These are phyloP conservation scores for Phenacoccus solenopsis DNA, from an alignment of 1,140 invertebrate genomes.

Conservation along the genomic window DNA sequence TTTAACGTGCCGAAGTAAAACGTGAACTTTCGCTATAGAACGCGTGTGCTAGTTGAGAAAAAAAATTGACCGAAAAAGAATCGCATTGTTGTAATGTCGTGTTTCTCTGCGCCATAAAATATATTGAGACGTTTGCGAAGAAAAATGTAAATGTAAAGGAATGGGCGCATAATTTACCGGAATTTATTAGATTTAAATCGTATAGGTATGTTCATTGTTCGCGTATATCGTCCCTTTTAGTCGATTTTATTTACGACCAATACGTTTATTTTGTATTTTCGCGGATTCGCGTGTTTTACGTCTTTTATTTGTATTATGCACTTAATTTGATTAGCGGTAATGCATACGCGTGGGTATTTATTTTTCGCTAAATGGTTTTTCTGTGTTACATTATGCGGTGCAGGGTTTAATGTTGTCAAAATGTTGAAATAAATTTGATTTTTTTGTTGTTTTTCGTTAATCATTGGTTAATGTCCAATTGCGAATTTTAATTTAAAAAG, in stretches of 20 bases:
- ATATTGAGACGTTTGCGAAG: not conserved
- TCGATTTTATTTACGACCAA: not conserved
- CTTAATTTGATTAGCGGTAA: not conserved
- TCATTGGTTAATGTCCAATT: no score
- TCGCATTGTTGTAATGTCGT: not conserved
- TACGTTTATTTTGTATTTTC: not conserved
- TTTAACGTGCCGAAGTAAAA: no score
- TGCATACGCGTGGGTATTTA: not conserved
- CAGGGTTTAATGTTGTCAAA: no score
- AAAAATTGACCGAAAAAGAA: not conserved
- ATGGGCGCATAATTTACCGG: not conserved
- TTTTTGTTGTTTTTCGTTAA: no score
- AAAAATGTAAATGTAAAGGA: not conserved
- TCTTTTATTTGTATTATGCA: not conserved
- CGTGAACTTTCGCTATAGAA: no score
- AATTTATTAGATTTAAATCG: not conserved
- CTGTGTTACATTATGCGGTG: not conserved
- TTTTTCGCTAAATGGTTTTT: not conserved
- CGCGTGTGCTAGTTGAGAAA: no score
- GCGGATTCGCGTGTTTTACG: not conserved
- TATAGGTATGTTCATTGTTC: no score
- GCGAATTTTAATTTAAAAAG: no score
- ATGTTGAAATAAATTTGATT: no score
- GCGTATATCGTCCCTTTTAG: not conserved
- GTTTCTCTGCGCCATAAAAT: not conserved